Base-by-base conservation (phyloP, 2,888 invertebrate species). In the Hemithea aestivaria region DNA sequence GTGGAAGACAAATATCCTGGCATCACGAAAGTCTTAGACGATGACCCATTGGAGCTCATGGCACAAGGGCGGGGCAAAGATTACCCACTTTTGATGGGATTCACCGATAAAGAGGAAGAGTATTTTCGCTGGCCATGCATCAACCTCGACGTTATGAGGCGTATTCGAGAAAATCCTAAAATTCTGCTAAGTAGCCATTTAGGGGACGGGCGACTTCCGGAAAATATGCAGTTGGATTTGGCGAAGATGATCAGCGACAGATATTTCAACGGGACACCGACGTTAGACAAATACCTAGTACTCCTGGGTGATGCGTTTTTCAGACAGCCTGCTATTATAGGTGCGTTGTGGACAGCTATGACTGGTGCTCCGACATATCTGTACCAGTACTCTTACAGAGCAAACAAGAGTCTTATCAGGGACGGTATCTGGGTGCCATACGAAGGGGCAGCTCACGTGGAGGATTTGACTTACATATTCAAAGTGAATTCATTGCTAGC, bases 401-500 rank as follows among this genome's bases (percentile, higher is more conserved):
- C 74, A 1, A 65, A 75, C 1, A 51, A 72, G 41, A 87, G 76
- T 1, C 48, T 78, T 1, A 68, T 87, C 11, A 80, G 82, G 48
- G 62, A 34, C 2, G 58, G 34, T 2, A 35, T 53, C 1, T 45
- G 36, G 8, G 16, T 56, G n/a, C 25, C 54, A 81, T 7, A 63
- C 71, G 1, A n/a, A n/a, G 85, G 83, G 10, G 34, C 40, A 0
- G 39, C 50, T 2, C 88, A 89, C 34, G 73, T 79, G 4, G 88
- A 89, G 47, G 88, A 89, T 50, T 53, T 87, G 55, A 73, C 79
- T 1, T 81, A 78, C 31, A 50, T 88, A 1, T 88, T 89, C 29
- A 45, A 54, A 7, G 40, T 45, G 1, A 63, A 65, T 39, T 53
- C 58, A 1, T 24, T 61, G 21, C 44, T 58, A 5, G 51, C 44